Evolutionary conservation across 2,113 vertebrate species (phyloP).

Genomic region (Galemys pyrenaicus): DNA sequence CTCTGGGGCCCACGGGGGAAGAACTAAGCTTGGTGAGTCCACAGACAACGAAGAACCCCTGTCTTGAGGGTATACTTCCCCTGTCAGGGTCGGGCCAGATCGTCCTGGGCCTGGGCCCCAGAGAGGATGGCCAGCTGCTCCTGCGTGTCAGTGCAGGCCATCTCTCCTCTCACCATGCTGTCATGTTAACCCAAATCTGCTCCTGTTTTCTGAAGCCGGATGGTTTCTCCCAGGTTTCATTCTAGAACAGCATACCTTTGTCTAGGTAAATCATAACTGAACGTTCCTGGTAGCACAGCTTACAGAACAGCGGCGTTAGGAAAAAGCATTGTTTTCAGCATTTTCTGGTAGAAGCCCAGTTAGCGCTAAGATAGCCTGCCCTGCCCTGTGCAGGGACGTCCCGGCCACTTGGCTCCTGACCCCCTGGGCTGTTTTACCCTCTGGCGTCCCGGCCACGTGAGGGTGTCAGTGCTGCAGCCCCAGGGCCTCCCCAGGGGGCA

Average conservation of each 20-base stretch:
- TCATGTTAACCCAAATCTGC: neutral
- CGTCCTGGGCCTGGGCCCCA: rapidly evolving
- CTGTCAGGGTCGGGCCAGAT: rapidly evolving
- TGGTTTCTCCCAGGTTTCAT: neutral
- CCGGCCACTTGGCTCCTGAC: neutral
- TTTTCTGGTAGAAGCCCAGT: neutral
- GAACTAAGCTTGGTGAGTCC: neutral
- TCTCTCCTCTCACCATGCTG: neutral
- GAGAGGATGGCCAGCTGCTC: neutral
- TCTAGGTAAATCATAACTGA: neutral
- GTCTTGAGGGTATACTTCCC: rapidly evolving
- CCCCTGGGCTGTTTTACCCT: neutral
- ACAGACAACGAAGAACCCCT: neutral
- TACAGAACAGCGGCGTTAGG: neutral
- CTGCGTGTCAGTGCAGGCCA: rapidly evolving
- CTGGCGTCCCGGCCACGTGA: no score
- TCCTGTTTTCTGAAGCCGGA: neutral
- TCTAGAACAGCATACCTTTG: neutral
- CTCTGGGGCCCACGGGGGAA: neutral
- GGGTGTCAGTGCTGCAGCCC: neutral
- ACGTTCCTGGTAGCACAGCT: neutral
- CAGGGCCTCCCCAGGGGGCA: neutral
- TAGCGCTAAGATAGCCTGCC: neutral
- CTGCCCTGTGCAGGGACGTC: neutral
- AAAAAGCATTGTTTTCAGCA: neutral